phyloP scores from a whole-genome alignment of 2,113 vertebrate genomes.

The Strix uralensis region DNA sequence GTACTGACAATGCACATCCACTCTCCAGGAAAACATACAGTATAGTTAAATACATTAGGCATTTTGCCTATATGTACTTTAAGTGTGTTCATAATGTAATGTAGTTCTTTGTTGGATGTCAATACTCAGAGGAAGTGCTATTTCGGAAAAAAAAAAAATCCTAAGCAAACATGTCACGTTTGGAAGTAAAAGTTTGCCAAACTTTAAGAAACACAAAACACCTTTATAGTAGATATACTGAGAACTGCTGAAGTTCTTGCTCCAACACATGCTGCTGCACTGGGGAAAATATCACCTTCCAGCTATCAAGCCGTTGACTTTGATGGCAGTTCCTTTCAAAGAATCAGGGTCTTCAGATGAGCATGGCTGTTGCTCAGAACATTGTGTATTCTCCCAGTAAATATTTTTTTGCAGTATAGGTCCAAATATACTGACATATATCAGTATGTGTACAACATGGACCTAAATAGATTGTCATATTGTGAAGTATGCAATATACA shows the following conservation, averaged over 20 bases:
- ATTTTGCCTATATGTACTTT: neutral
- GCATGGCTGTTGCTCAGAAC: neutral
- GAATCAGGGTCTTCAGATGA: neutral
- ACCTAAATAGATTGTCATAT: neutral
- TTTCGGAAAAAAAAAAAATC: neutral
- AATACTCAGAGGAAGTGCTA: neutral
- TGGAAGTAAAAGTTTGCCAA: neutral
- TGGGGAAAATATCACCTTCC: neutral
- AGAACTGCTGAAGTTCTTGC: neutral
- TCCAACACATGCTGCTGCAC: neutral
- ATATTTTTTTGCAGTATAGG: neutral
- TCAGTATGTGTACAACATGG: neutral
- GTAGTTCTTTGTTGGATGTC: neutral
- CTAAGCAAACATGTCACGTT: neutral
- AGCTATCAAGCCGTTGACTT: neutral
- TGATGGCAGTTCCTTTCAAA: neutral
- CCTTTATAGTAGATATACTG: neutral
- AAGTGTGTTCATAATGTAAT: neutral
- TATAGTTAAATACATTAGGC: neutral
- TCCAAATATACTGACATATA: neutral
- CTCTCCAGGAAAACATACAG: neutral
- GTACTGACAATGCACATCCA: neutral
- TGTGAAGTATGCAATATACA: neutral
- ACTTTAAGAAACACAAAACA: neutral
- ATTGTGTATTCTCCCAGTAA: neutral